Evolutionary conservation across 2,888 invertebrate species (phyloP), one percentile per base, ranked within the genome.

Genomic region (Rhagophthalmus giganteus): DNA sequence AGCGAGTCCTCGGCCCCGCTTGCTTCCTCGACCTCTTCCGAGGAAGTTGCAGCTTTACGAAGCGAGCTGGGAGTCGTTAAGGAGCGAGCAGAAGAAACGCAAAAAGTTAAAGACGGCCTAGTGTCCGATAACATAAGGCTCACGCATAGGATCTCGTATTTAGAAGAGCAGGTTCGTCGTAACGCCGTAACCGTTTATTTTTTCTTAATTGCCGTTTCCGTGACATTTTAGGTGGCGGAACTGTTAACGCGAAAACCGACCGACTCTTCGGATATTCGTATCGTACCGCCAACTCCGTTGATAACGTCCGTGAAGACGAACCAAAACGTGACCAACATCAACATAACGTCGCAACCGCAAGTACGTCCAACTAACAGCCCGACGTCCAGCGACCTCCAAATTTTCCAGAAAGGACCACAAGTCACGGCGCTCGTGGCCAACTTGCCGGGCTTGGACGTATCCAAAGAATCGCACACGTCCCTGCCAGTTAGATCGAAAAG

Each of bases 81-180:
- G 25, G 76, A 79, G 46, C 78, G 82, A 49, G 82, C 84, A 1
- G 84, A 84, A 35, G 84, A 83, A 64, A 81, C 84, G 0, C 83
- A 82, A 65, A 75, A 78, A 33, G 79, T 82, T 35, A 83, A 85
- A 68, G 84, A 84, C 58, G 78, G 80, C 8, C 77, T 84, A 20
- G 83, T 86, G 64, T 81, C 86, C 12, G 92, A 92, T 74, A 92
- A 91, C 76, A 84, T 90, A 53, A 79, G 92, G 38, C 79, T 93
- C 51, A 90, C 90, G 8, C 93, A 93, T 73, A 81, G 93, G 60
- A 93, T 93, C 65, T 89, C 90, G 1, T 93, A 93, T 73, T 80
- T 94, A 48, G 93, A 94, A 73, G 92, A 93, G 68, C 92, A 92
- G 75, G 90, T 90, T 58, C 77, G 79, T 0, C n/a, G n/a, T n/a